Evolutionary conservation across 92 coral and sea anemone genomes (phyloP).

Genomic region (Paragorgia papillata): DNA sequence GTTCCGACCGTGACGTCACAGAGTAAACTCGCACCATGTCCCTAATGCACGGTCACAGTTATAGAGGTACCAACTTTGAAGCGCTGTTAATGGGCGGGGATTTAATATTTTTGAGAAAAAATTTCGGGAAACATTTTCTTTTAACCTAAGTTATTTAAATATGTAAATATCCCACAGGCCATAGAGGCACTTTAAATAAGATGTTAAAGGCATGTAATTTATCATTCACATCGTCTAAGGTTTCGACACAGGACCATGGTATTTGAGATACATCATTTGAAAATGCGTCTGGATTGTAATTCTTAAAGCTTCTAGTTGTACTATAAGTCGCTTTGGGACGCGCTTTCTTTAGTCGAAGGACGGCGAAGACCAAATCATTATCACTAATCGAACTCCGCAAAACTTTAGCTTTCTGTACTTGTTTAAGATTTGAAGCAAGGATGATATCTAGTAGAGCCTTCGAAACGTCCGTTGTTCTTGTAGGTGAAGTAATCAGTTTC

Average conservation of each 20-base stretch:
- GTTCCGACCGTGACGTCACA: no score
- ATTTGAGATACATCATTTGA: constrained; percentile 24
- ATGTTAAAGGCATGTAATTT: constrained; percentile 22
- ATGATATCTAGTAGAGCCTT: constrained; percentile 51
- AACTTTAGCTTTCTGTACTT: constrained; percentile 42
- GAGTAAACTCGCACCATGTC: no score
- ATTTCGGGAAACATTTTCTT: no score
- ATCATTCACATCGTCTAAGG: constrained; percentile 22
- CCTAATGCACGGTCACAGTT: no score
- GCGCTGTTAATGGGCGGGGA: no score
- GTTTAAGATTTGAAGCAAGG: constrained; percentile 40
- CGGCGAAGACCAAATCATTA: constrained; percentile 47
- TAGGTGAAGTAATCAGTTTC: constrained; percentile 44
- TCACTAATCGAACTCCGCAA: constrained; percentile 52
- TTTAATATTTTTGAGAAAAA: no score
- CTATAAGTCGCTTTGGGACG: constrained; percentile 45
- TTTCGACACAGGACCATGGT: constrained; percentile 53
- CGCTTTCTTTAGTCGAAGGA: constrained; percentile 42
- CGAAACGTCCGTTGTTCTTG: constrained; percentile 45
- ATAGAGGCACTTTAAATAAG: no score
- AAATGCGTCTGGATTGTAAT: constrained; percentile 40
- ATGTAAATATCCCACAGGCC: no score
- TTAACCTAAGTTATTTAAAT: no score
- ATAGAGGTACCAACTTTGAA: no score
- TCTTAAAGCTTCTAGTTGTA: constrained; percentile 28